Evolutionary conservation across 2,113 vertebrate genomes (phyloP), one percentile per base, ranked within the genome.

Genomic region (Columba livia): DNA sequence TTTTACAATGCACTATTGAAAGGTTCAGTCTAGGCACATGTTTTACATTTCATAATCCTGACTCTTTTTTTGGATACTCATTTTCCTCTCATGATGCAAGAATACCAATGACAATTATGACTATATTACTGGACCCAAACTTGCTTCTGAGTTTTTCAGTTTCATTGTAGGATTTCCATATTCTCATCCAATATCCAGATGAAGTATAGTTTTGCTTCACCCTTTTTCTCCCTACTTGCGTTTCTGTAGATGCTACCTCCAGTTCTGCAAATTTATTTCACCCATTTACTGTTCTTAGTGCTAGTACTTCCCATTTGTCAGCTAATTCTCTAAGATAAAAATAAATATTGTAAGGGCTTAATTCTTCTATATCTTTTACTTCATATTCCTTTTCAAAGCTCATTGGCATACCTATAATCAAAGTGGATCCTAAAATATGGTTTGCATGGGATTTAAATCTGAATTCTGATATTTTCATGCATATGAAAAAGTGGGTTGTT

Each of bases 191-290:
- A 29, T 5, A 42, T 32, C 13, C 12, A 31, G 12, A 8, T 31
- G 31, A 87, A 89, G 4, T 3, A 57, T 15, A 56, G 7, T 28
- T 85, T 79, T 72, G 29, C 44, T 53, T 12, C 34, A 62, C 6
- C 0, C 1, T 38, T 7, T 19, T 58, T 62, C 47, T 48, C 12
- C 5, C 7, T 78, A 2, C 1, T 5, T 7, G 3, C 1, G 3
- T 74, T 73, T 75, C 60, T 64, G 5, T 5, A 69, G 16, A 24
- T 71, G n/a, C 4, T 31, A 87, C 7, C n/a, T 47, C 17, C 5
- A 4, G 12, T 70, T 89, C 40, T 15, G 2, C 50, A 93, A 70
- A 89, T 4, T 0, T 26, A 51, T 53, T 79, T 88, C 12, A 58
- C 1, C 6, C 6, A n/a, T 47, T 70, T 71, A 7, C 10, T 47